Evolutionary conservation across 2,797 vertebrate species (phyloP), one percentile per base, ranked within the genome.

Genomic region (Sparidentex hasta): DNA sequence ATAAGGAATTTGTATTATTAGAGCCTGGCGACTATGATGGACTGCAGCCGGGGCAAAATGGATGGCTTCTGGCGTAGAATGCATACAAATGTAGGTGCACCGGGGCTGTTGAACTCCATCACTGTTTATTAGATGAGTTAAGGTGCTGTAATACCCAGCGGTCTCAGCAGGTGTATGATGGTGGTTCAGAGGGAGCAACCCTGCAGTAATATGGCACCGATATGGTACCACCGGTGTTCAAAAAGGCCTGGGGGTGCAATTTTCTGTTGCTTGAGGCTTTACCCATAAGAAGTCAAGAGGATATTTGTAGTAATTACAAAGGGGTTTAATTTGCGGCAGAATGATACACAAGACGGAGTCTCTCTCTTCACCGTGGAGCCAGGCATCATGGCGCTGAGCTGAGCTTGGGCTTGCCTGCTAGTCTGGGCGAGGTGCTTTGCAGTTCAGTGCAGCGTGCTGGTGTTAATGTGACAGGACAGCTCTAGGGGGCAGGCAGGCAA

Each of bases 381-480:
- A 81, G 77, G 81, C 72, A 87, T 66, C 18, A 23, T 57, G 6
- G 44, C 73, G 75, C 27, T 51, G 66, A 67, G 61, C 52, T 41
- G 6, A 57, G 64, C 75, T 41, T 74, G 11, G 25, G 86, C 43
- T 69, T 57, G 80, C 68, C 79, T 66, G 82, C 71, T 68, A 74
- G 74, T 52, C 72, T 67, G 79, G 69, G 80, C 25, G 61, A 88
- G 87, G 80, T 88, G 70, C 71, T 87, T 84, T 85, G 83, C 87
- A 83, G 87, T 89, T 91, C 87, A 88, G 83, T 90, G 90, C 89
- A 90, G 84, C 54, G 46, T 85, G 82, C 69, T 80, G 52, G 82
- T 73, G 87, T 88, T 93, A 93, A 93, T 93, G 88, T 87, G 90
- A 91, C 90, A 92, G 87, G 88, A 93, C 91, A 92, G 91, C 91